phyloP scores from a whole-genome alignment of 2,888 invertebrate genomes.

The Dusona sp. region DNA sequence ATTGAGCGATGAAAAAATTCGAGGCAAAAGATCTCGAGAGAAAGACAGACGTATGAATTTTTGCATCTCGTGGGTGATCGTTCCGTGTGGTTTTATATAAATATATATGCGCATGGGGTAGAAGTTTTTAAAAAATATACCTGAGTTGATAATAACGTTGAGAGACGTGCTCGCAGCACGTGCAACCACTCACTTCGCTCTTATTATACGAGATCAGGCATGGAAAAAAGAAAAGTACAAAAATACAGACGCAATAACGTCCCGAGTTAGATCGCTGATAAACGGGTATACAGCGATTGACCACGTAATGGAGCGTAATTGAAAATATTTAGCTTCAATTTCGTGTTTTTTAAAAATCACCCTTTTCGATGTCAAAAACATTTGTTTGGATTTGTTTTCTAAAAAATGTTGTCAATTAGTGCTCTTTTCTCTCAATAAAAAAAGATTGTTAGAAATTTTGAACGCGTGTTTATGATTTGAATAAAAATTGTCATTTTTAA shows the following conservation, averaged over 20 bases:
- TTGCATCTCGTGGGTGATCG: constrained; percentile 27
- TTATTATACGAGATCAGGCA: constrained; percentile 4
- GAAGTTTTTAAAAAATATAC: not conserved
- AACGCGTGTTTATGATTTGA: not conserved
- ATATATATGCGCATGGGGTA: not conserved
- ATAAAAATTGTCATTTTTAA: not conserved
- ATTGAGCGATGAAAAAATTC: constrained; percentile 35
- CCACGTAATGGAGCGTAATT: not conserved
- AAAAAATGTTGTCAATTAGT: no score
- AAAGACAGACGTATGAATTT: constrained; percentile 13
- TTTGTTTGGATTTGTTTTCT: no score
- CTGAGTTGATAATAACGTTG: constrained; percentile 12
- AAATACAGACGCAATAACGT: constrained; percentile 2
- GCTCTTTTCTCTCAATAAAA: not conserved
- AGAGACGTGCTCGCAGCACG: constrained; percentile 19
- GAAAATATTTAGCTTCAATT: not conserved
- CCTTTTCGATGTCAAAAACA: not conserved
- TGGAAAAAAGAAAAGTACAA: not conserved
- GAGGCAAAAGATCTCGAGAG: constrained; percentile 18
- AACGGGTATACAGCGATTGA: not conserved
- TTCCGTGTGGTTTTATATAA: not conserved
- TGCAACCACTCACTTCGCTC: constrained; percentile 32
- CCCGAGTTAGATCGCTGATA: not conserved
- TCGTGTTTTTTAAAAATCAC: not conserved
- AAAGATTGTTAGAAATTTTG: not conserved